Percentiles rank a stretch among this genome's conserved stretches.
phyloP scores from a whole-genome alignment of 1,140 invertebrate genomes.

The Homalodisca vitripennis region DNA sequence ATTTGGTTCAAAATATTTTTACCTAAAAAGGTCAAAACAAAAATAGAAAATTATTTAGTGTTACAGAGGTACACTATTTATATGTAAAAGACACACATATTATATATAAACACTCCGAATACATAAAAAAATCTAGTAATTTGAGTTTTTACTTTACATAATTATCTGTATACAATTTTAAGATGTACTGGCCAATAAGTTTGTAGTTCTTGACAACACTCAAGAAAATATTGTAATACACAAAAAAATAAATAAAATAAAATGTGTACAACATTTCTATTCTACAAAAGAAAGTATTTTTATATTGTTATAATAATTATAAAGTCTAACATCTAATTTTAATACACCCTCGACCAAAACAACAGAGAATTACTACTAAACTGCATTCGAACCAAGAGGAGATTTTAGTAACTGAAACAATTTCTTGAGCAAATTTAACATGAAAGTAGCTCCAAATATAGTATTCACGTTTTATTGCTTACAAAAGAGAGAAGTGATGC shows the following conservation, averaged over 20 bases:
- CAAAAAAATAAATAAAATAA: not conserved
- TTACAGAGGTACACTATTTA: not conserved
- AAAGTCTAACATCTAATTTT: not conserved
- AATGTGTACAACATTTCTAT: not conserved
- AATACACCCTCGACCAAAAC: constrained; percentile 19
- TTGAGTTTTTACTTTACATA: not conserved
- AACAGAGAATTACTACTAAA: not conserved
- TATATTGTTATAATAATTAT: not conserved
- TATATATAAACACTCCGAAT: not conserved
- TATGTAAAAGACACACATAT: not conserved
- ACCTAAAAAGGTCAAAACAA: not conserved
- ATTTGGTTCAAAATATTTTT: not conserved
- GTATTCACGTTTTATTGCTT: not conserved
- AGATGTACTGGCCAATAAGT: not conserved
- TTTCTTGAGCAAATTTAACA: constrained; percentile 15
- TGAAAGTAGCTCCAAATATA: not conserved
- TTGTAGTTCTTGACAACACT: not conserved
- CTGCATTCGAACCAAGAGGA: not conserved
- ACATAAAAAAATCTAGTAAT: not conserved
- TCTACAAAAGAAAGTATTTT: not conserved
- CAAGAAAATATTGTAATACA: not conserved
- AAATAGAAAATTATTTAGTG: not conserved
- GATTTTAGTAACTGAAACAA: not conserved
- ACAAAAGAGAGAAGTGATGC: not conserved
- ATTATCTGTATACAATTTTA: not conserved